These are phyloP conservation scores for Catostylus mosaicus DNA, from an alignment of 30 jellyfish, hydroid and myxozoan genomes.

Conservation along the genomic window DNA sequence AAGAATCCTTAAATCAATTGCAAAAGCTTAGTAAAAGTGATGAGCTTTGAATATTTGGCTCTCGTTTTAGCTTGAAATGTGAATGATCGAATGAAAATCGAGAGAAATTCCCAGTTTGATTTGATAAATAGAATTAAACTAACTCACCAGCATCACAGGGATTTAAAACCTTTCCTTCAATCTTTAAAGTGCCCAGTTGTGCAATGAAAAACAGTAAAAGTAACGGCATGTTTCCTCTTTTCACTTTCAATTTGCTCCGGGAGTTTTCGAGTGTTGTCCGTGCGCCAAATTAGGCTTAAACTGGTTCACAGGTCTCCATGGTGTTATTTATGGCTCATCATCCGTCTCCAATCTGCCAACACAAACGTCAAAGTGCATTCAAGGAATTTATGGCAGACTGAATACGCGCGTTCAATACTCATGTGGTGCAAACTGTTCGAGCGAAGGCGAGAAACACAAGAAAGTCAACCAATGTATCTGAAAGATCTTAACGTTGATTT, in stretches of 20 bases:
- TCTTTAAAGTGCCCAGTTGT: slow-evolving; percentile 1
- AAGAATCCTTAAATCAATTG: slow-evolving; percentile 19
- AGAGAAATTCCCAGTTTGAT: neutral
- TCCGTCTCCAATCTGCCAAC: slow-evolving; percentile 67
- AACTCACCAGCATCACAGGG: slow-evolving; percentile 71
- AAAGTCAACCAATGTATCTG: no score
- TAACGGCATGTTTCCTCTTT: slow-evolving; percentile 3
- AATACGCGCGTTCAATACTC: neutral
- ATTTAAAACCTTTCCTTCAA: slow-evolving; percentile 17
- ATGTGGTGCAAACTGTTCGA: neutral
- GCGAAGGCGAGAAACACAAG: no score
- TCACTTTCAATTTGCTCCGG: neutral
- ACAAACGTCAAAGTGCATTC: slow-evolving; percentile 51
- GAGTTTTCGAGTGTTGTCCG: slow-evolving; percentile 2
- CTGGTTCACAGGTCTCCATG: slow-evolving; percentile 55
- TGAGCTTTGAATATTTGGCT: neutral
- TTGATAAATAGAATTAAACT: neutral
- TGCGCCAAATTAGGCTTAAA: slow-evolving; percentile 29
- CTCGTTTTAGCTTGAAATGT: neutral
- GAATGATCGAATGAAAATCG: neutral
- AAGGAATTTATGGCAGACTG: slow-evolving; percentile 35
- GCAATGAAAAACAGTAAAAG: neutral
- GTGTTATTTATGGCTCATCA: slow-evolving; percentile 54
- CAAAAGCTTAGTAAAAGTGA: neutral
- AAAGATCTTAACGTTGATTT: no score